phyloP scores from a whole-genome alignment of 1,140 invertebrate species.

The Tetragonula clypearis region DNA sequence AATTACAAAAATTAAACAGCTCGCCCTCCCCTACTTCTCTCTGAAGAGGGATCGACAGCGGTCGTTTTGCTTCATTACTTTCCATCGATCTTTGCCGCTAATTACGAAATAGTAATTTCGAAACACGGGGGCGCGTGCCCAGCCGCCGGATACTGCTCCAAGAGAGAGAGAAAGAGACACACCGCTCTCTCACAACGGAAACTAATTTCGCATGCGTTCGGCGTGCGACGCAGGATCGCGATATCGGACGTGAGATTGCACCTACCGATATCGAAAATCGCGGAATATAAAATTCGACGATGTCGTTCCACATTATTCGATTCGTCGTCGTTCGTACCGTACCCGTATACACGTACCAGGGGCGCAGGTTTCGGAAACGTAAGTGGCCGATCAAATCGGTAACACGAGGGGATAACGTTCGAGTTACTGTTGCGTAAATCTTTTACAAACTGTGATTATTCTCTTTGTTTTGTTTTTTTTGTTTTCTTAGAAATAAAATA shows the following conservation, averaged over 20 bases:
- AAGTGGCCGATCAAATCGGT: neutral
- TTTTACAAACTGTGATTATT: neutral
- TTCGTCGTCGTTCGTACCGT: neutral
- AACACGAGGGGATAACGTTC: neutral
- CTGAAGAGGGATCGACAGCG: no score
- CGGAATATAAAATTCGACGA: conserved; percentile 34
- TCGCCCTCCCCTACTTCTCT: no score
- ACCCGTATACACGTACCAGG: no score
- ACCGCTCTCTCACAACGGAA: neutral
- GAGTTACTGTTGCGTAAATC: neutral
- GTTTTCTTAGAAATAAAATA: neutral
- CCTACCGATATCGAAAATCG: conserved; percentile 22
- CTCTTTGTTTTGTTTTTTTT: neutral
- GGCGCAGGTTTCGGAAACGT: neutral
- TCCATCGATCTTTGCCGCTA: conserved; percentile 29
- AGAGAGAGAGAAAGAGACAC: no score
- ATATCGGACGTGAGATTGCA: conserved; percentile 28
- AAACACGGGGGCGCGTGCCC: neutral
- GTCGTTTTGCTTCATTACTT: conserved; percentile 25
- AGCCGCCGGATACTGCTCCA: no score
- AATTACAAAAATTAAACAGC: conserved; percentile 30
- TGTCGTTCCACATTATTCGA: conserved; percentile 25
- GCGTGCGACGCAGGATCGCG: neutral
- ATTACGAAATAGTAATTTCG: conserved; percentile 34
- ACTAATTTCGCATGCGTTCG: conserved; percentile 40